Base-by-base conservation (phyloP, 1,140 invertebrate species). In the Plodia interpunctella region DNA sequence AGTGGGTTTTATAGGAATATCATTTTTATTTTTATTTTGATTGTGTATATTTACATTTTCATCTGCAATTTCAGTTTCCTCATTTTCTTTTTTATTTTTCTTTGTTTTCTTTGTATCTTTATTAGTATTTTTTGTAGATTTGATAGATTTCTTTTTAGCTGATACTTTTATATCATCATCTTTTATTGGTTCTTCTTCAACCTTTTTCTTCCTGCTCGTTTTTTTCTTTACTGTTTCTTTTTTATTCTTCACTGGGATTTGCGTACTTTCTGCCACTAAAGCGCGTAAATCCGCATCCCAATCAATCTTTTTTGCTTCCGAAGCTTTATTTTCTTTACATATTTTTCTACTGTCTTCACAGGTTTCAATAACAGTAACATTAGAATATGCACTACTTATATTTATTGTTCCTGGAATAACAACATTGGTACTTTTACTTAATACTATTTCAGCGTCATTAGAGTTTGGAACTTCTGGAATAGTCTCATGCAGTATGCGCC, bases 251-350 rank as follows among this genome's bases (percentile, higher is more conserved):
- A 59, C 60, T 20, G 53, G 32, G 49, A 61, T 52, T 57, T 44
- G 52, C 20, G 54, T 60, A 57, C 62, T 65, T 49, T 52, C 56
- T 30, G 66, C 38, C 5, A 65, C 65, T 20, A 83, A 59, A 10
- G 72, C 72, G 13, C 86, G 75, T 38, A 88, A 66, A 52, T 85
- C 77, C 17, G 83, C 66, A 66, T 88, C 86, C 86, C 86, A 88
- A 61, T 84, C 77, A 80, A 70, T 77, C 51, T 74, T 76, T 13
- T 57, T 44, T 2, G n/a, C 54, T 57, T 51, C 13, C 66, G 38
- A n/a, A 44, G 5, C 15, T 51, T 74, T 75, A n/a, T 57, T 55
- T 57, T 51, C 13, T 66, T 70, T 72, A 19, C 1, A 15, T 44
- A 15, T 44, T 44, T 15, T 44, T 44, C 3, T n/a, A 2, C 35